These are phyloP conservation scores for Belgica antarctica DNA, from an alignment of 2,888 invertebrate species.

Conservation along the genomic window DNA sequence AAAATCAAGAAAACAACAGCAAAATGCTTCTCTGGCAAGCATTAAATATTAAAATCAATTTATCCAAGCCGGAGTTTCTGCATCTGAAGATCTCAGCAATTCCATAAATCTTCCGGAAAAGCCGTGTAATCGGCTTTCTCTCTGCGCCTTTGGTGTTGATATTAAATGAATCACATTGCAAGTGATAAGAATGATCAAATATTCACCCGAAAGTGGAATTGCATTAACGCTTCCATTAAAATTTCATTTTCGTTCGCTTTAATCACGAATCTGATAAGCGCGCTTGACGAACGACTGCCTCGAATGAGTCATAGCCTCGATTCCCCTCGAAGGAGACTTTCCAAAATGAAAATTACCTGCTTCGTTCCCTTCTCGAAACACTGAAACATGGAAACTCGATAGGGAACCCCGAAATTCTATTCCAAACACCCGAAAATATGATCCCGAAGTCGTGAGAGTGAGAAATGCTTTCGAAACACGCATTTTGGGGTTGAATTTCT, in stretches of 20 bases:
- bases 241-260: not conserved
- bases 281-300: no score
- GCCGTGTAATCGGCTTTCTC: not conserved
- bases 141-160: no score
- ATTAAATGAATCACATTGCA: not conserved
- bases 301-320: not conserved
- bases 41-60: conserved; percentile 15
- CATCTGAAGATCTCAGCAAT: not conserved
- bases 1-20: no score
- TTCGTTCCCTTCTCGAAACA: not conserved
- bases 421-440: conserved; percentile 6
- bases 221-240: conserved; percentile 23
- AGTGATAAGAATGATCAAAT: not conserved
- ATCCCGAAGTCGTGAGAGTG: not conserved
- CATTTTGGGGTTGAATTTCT: conserved; percentile 19
- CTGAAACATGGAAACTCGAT: not conserved
- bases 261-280: conserved; percentile 10
- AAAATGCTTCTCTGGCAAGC: no score
- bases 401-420: not conserved
- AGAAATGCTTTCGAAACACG: conserved; percentile 13
- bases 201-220: not conserved
- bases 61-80: not conserved
- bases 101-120: not conserved
- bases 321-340: not conserved
- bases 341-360: conserved; percentile 11